Base-by-base conservation (phyloP, 2,888 invertebrate genomes). In the Drosophila aldrichi region DNA sequence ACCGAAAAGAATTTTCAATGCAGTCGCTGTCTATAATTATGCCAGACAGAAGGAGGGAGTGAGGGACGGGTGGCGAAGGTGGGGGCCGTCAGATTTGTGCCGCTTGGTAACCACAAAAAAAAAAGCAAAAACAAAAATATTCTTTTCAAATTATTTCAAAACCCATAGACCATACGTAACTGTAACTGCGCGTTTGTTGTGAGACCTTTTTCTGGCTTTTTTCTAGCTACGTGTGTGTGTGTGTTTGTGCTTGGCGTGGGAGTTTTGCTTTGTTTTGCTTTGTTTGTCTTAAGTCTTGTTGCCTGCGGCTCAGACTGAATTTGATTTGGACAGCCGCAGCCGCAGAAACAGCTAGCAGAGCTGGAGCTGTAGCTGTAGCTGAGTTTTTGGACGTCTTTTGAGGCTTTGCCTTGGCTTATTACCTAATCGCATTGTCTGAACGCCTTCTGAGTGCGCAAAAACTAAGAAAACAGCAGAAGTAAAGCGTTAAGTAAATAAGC, bases 111-210 rank as follows among this genome's bases (percentile, higher is more conserved):
- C 82, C 87, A 75, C 85, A 74, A 88, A 40, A n/a, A 38, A 38
- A 38, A 38, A 38, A n/a, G n/a, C n/a, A n/a, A n/a, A n/a, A n/a
- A n/a, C n/a, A 38, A 38, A 34, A 46, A 86, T 74, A 86, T 86
- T 86, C 88, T 88, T 78, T 88, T 63, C 70, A 79, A 81, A 74
- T 64, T n/a, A 78, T 80, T 88, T 81, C 83, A 73, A 87, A 83
- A 82, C 55, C 58, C 12, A 49, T 49, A 69, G 59, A 57, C 43
- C 76, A 69, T 74, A 80, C 75, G 82, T 79, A 77, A 77, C 70
- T 74, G 68, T 85, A 61, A 67, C 70, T 71, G 69, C 41, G 54
- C 58, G 71, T 48, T 61, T 58, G 54, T 25, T 57, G 80, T 69
- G 62, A 59, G 59, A 64, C 74, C 68, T 79, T 81, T 81, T 77